Evolutionary conservation across 2,113 vertebrate genomes (phyloP), one percentile per base, ranked within the genome.

Genomic region (Varanus salvator): DNA sequence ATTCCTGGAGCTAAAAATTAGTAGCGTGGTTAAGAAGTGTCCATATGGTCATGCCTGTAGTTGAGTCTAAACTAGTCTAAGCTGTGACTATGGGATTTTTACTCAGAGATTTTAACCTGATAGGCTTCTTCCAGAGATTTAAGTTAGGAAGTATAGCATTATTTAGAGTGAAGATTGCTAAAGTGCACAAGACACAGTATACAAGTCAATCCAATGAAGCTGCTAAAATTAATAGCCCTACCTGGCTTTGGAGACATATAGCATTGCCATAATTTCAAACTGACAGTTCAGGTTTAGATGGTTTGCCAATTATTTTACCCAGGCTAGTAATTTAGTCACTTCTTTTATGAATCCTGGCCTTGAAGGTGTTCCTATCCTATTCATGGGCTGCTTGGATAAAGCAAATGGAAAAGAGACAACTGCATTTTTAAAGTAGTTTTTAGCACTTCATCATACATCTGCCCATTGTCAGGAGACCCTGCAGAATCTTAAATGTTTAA

Each of bases 401-500:
- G 83, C 90, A 95, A 96, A 91, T 71, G 25, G 89, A 93, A 95
- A 94, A n/a, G n/a, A 91, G 93, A 93, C 93, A 96, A 94, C 90
- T 93, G 93, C 94, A 95, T 94, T 96, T 96, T 96, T 52, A 75
- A 75, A 86, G 38, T 57, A 74, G 11, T 34, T 6, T 38, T 38
- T 82, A 82, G 69, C 94, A 95, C 96, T 97, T 94, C 0, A 0
- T 93, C 91, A 96, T 95, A 95, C 97, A 96, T 96, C 96, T 96
- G 94, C 93, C 92, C 95, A 95, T 96, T 54, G 95, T 93, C 97
- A 95, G 93, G 96, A 97, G 97, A 97, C 91, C 94, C 94, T 91
- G 86, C 86, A 76, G 71, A 88, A 93, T 94, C 78, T 97, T 96
- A 97, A 97, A 97, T 97, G 97, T 97, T 97, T 97, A 97, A 97